Evolutionary conservation across 2,797 vertebrate genomes (phyloP), one percentile per base, ranked within the genome.

Genomic region (Anabas testudineus): DNA sequence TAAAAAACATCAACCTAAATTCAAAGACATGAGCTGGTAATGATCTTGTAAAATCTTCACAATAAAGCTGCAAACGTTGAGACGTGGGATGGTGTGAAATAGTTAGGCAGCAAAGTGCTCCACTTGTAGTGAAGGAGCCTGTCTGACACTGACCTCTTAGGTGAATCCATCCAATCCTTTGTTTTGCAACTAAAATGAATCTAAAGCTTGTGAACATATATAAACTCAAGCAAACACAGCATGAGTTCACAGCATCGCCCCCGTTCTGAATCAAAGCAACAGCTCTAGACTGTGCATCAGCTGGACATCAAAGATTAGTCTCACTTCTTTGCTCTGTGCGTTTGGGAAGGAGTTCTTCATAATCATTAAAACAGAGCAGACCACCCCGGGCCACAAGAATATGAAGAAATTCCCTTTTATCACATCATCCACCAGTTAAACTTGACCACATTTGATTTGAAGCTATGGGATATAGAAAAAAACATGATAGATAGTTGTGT

Each of bases 321-420:
- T 70, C 42, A 14, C 34, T 52, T 53, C 58, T 73, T 47, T 56
- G 42, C 37, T 78, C 43, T 67, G 10, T 51, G 18, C 56, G 22
- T 58, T 67, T 48, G 53, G 46, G 8, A 55, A 58, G 13, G 63
- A 77, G 57, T 71, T 74, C 47, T 51, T 66, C 54, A 73, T 59
- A 70, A 67, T 62, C 26, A 65, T 32, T 67, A 43, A 76, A 60
- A 41, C 30, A 21, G 48, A 68, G 34, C 19, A 2, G 49, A 67
- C 36, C 22, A 43, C 59, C 54, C 6, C n/a, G 16, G 71, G 43
- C 51, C 53, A 66, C 28, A 42, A 47, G 9, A 63, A 72, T 12
- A 57, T 52, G 22, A 67, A 52, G 37, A 71, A 75, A 80, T 57
- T 65, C 26, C 24, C 24, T 75, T 83, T 78, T 22, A 64, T 76